These are phyloP conservation scores for Myotis pilosus DNA, from an alignment of 2,797 vertebrate species.

Conservation along the genomic window DNA sequence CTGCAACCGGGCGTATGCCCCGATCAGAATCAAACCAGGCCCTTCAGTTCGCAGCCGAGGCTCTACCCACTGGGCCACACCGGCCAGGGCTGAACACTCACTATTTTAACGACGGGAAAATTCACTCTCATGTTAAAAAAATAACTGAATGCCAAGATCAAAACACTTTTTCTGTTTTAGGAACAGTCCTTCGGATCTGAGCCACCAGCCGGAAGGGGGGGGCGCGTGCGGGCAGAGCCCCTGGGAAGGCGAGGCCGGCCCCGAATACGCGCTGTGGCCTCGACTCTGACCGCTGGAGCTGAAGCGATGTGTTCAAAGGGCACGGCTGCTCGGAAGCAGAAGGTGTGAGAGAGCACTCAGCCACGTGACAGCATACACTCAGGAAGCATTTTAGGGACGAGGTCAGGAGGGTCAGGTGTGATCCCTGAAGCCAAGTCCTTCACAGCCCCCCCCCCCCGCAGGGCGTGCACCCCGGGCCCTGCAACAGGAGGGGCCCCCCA, in stretches of 20 bases:
- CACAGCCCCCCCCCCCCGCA: background rate
- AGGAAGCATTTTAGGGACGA: background rate
- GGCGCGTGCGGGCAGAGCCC: background rate
- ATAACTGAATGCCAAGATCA: background rate
- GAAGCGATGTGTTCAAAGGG: background rate
- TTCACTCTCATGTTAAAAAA: background rate
- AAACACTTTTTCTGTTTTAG: background rate
- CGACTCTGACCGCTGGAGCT: too few species aligned
- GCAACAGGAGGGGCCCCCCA: background rate
- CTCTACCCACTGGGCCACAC: too few species aligned
- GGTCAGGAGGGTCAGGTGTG: accelerated
- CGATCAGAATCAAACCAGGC: too few species aligned
- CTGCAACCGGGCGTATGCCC: too few species aligned
- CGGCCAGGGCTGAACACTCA: background rate
- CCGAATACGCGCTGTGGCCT: accelerated
- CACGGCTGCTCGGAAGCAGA: background rate
- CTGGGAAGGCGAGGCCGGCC: accelerated
- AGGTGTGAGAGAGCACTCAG: background rate
- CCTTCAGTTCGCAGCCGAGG: too few species aligned
- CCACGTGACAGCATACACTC: background rate
- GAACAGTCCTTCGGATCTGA: background rate
- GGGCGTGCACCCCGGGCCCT: background rate
- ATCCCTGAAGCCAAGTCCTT: background rate
- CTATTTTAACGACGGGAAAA: background rate
- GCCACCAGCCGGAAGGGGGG: accelerated